Evolutionary conservation across 2,113 vertebrate genomes (phyloP).

Genomic region (Brachirus orientalis): DNA sequence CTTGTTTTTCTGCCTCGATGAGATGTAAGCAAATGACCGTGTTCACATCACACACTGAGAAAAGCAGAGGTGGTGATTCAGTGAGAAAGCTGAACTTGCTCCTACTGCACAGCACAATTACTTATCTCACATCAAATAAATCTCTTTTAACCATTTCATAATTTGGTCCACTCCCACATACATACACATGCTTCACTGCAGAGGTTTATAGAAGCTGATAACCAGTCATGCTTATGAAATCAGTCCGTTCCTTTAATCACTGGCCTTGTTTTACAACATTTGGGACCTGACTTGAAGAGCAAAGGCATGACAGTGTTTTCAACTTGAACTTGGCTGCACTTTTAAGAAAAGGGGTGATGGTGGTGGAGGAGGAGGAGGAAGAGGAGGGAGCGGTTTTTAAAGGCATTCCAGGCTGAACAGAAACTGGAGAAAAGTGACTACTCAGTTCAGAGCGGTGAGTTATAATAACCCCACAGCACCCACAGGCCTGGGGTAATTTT

Average conservation of each 20-base stretch:
- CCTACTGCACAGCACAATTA: background rate
- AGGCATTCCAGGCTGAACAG: conserved; percentile 36
- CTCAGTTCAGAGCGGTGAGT: conserved; percentile 21
- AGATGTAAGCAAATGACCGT: too few relatives aligned
- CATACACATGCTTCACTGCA: conserved; percentile 10
- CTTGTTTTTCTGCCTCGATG: conserved; percentile 9
- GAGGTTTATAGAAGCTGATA: conserved; percentile 15
- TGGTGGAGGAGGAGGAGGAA: background rate
- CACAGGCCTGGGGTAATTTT: conserved; percentile 49
- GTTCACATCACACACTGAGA: too few relatives aligned
- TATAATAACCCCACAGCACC: conserved; percentile 35
- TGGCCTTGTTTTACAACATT: conserved; percentile 41
- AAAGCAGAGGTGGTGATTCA: too few relatives aligned
- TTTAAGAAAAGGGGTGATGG: conserved; percentile 4
- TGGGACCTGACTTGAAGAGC: conserved; percentile 29
- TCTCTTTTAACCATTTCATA: background rate
- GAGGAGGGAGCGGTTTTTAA: conserved; percentile 23
- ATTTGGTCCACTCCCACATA: conserved; percentile 6
- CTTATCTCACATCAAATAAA: conserved; percentile 19
- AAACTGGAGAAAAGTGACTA: conserved; percentile 39
- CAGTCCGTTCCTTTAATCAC: conserved; percentile 53
- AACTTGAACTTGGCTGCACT: conserved; percentile 47
- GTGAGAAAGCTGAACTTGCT: conserved; percentile 31
- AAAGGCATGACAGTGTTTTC: conserved; percentile 17
- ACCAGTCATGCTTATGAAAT: conserved; percentile 27